Evolutionary conservation across 64 coral and sea anemone genomes (phyloP).

Genomic region (Exaiptasia diaphana): DNA sequence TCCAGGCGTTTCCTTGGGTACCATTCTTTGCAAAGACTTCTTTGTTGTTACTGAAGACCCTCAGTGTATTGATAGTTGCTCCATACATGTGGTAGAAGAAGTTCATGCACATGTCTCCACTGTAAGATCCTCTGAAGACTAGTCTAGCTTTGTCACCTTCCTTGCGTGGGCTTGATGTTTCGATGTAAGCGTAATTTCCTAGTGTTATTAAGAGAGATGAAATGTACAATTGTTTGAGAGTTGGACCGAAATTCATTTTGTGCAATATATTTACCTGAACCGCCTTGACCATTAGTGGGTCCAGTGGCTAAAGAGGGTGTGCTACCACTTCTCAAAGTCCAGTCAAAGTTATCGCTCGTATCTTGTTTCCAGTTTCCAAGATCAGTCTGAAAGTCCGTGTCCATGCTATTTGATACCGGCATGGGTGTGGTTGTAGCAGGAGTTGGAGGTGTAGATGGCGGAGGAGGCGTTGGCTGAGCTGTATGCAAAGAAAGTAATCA

Average conservation of each 20-base stretch:
- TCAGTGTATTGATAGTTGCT: neutral
- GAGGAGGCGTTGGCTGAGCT: neutral
- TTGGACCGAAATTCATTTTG: too few species aligned
- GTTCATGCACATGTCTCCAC: too few species aligned
- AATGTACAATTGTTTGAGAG: neutral
- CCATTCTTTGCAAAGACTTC: neutral
- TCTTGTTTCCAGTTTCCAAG: neutral
- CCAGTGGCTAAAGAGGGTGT: slow-evolving; percentile 24
- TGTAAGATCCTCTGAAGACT: neutral
- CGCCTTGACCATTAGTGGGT: slow-evolving; percentile 3
- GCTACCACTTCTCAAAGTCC: slow-evolving; percentile 14
- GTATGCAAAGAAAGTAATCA: too few species aligned
- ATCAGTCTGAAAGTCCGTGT: too few species aligned
- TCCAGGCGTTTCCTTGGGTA: slow-evolving; percentile 9
- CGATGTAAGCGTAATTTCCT: neutral
- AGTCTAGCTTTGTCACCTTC: neutral
- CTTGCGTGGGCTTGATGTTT: neutral
- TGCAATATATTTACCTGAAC: slow-evolving; percentile 35
- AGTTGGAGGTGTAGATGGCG: neutral
- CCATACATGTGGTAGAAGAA: slow-evolving; percentile 46
- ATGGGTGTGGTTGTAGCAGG: too few species aligned
- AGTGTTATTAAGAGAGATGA: neutral
- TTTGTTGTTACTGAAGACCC: neutral
- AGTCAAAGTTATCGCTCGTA: slow-evolving; percentile 34
- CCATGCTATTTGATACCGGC: too few species aligned